Base-by-base conservation (phyloP, 2,888 invertebrate genomes). In the Phytoseiulus persimilis region DNA sequence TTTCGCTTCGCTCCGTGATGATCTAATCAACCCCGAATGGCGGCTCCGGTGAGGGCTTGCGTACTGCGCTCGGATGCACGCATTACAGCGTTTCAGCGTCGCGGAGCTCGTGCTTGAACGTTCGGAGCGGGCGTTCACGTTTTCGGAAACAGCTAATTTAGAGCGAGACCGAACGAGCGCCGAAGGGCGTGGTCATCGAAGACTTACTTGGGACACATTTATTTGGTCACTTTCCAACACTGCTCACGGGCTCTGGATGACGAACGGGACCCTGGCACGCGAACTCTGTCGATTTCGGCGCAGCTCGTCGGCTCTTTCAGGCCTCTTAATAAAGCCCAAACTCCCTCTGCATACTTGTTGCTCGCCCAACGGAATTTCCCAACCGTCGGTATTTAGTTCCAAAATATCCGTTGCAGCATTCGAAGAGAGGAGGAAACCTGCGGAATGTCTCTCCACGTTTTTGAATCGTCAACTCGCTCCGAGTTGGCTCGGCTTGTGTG, bases 151-250 rank as follows among this genome's bases (percentile, higher is more conserved):
- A 65, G 65, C 65, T 65, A 65, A 65, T 65, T 65, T 28, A 18
- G 18, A 65, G 65, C 65, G 65, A 65, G 65, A 65, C 65, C 28
- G 28, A 65, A 65, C 65, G 18, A 65, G 65, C 65, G 65, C 65
- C 18, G 65, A 18, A 65, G 65, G 65, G 65, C 65, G 65, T 65
- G 65, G 65, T 65, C 65, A 65, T 65, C 65, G 65, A 65, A 65
- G 65, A 65, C 65, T 65, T 65, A 65, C 65, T 65, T 28, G 65
- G 65, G 65, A 65, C 65, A 65, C 65, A 65, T 65, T 65, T 65
- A 65, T 65, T 65, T 65, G 65, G 65, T 65, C 65, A 65, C 65
- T 65, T 65, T 65, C 65, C 65, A 65, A 65, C 65, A 65, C 65
- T 65, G 65, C 65, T 23, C 65, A 23, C 65, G 18, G 28, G 18